These are phyloP conservation scores for Caenorhabditis drosophilae DNA, from an alignment of 2,888 invertebrate species.

Conservation along the genomic window DNA sequence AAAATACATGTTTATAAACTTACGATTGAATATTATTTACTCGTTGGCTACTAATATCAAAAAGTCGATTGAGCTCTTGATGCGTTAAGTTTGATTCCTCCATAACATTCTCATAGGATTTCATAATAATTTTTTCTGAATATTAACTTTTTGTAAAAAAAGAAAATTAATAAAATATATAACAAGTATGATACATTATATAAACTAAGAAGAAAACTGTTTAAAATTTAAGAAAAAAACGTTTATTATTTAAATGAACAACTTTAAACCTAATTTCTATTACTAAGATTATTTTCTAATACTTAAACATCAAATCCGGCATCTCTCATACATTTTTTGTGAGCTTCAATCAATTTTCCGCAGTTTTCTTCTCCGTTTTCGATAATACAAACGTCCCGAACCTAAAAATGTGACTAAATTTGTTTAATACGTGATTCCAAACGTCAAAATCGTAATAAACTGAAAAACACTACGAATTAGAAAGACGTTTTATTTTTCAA, in stretches of 20 bases:
- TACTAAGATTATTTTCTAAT: too few relatives aligned
- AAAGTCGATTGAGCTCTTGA: conserved; percentile 22
- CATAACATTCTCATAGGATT: not conserved
- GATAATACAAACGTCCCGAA: conserved; percentile 71
- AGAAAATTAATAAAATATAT: too few relatives aligned
- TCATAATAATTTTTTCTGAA: not conserved
- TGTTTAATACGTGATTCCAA: too few relatives aligned
- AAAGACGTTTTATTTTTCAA: too few relatives aligned
- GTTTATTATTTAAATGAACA: too few relatives aligned
- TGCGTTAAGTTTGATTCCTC: conserved; percentile 17
- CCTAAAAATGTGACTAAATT: too few relatives aligned
- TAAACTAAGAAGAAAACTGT: not conserved
- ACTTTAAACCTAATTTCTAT: too few relatives aligned
- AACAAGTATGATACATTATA: not conserved
- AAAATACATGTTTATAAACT: not conserved
- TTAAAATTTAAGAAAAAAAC: not conserved
- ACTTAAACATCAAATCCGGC: conserved; percentile 94
- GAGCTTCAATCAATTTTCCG: conserved; percentile 86
- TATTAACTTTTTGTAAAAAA: too few relatives aligned
- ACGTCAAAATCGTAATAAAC: too few relatives aligned
- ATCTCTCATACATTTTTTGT: conserved; percentile 93
- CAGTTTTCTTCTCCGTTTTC: conserved; percentile 83
- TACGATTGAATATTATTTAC: conserved; percentile 12
- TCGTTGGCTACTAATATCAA: conserved; percentile 14
- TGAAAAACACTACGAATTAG: too few relatives aligned